These are phyloP conservation scores for Eupithecia subumbrata DNA, from an alignment of 2,888 invertebrate species.

Conservation along the genomic window DNA sequence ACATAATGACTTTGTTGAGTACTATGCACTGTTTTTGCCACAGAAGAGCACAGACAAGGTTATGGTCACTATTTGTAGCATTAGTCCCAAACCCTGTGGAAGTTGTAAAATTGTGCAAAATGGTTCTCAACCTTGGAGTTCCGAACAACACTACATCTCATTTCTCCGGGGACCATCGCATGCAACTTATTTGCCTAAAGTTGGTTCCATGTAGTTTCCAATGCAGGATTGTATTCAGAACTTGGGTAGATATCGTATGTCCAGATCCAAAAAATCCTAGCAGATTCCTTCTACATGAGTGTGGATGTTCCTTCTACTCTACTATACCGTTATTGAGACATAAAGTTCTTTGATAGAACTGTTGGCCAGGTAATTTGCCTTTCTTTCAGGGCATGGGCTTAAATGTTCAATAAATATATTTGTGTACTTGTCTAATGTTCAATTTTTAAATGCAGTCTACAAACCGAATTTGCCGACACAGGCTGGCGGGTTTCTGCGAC, in stretches of 20 bases:
- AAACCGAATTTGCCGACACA: background rate
- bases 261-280: background rate
- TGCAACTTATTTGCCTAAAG: slow-evolving; percentile 25
- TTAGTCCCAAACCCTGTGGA: background rate
- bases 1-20: background rate
- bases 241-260: too few species aligned
- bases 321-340: background rate
- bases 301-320: background rate
- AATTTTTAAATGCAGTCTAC: background rate
- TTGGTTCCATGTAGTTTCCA: slow-evolving; percentile 3
- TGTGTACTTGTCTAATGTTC: background rate
- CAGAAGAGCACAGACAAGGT: background rate
- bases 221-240: too few species aligned
- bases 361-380: background rate
- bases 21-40: background rate
- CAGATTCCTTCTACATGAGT: background rate
- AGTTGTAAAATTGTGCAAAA: background rate
- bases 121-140: background rate
- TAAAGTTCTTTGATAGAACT: background rate
- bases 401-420: too few species aligned
- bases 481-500: background rate
- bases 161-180: slow-evolving; percentile 15
- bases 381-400: background rate
- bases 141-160: slow-evolving; percentile 19
- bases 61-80: background rate